Conservation (phyloP, 1,140 invertebrate species). For the Homarus americanus region DNA sequence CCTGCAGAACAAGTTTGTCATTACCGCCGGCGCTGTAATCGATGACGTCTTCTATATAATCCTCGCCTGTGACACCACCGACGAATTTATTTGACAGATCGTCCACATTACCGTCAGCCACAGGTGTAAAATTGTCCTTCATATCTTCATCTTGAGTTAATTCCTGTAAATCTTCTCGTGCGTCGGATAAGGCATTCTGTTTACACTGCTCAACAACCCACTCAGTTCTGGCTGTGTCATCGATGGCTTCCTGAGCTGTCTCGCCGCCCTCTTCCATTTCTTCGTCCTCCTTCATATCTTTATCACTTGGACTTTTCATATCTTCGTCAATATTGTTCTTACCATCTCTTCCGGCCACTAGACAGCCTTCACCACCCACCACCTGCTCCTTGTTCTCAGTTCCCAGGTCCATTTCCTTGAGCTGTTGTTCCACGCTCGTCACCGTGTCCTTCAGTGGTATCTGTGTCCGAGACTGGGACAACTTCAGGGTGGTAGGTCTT, state of each 20-base stretch:
- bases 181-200: background rate
- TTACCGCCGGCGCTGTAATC: no score
- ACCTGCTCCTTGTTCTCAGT: background rate
- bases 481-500: background rate
- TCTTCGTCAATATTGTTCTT: background rate
- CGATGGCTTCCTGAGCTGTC: background rate
- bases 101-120: background rate
- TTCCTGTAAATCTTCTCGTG: background rate
- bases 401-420: conserved; percentile 33
- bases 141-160: background rate
- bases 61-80: background rate
- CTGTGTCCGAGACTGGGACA: background rate
- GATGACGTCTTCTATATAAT: background rate
- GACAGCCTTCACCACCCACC: background rate
- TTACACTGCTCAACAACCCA: background rate
- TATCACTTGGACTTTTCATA: background rate
- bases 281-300: background rate
- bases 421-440: background rate
- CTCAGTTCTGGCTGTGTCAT: background rate
- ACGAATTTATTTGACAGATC: background rate
- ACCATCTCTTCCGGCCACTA: background rate
- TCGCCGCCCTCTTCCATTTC: background rate
- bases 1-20: background rate
- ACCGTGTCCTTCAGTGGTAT: background rate
- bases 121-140: background rate